A percentile compares a stretch with the other conserved stretches of the same genome.
These are phyloP conservation scores for Cyprinodon variegatus DNA, from an alignment of 2,113 vertebrate species.

Conservation along the genomic window DNA sequence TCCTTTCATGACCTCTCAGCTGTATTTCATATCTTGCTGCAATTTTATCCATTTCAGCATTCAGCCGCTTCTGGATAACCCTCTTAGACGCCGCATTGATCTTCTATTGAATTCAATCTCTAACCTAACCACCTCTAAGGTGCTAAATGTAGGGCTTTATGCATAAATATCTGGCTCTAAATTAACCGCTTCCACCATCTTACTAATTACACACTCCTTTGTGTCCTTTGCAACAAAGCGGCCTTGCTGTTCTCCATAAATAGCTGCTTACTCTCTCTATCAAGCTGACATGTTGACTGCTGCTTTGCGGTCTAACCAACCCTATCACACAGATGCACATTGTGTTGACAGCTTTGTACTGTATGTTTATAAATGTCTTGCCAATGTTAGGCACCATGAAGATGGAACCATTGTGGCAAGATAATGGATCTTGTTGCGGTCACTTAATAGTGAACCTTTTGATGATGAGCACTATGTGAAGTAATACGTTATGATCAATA, in stretches of 20 bases:
- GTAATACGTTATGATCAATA: neutral
- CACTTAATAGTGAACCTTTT: neutral
- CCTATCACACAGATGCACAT: neutral
- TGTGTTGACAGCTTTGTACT: neutral
- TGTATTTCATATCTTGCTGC: neutral
- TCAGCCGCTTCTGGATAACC: neutral
- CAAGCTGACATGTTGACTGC: neutral
- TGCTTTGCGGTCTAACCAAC: neutral
- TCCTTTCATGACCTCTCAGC: neutral
- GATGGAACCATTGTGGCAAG: neutral
- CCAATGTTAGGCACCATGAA: neutral
- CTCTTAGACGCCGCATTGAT: constrained; percentile 32
- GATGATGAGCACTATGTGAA: neutral
- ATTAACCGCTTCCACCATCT: constrained; percentile 25
- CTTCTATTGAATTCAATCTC: constrained; percentile 24
- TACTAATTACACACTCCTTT: constrained; percentile 11
- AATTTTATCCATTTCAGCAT: neutral
- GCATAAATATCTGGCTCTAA: neutral
- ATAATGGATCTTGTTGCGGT: neutral
- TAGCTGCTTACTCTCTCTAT: neutral
- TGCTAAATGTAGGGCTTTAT: neutral
- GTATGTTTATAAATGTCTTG: neutral
- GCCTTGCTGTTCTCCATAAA: neutral
- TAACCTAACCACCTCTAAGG: constrained; percentile 19
- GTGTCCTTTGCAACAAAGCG: neutral